phyloP scores from a whole-genome alignment of 2,888 invertebrate genomes.

The Stegana nigrithorax region DNA sequence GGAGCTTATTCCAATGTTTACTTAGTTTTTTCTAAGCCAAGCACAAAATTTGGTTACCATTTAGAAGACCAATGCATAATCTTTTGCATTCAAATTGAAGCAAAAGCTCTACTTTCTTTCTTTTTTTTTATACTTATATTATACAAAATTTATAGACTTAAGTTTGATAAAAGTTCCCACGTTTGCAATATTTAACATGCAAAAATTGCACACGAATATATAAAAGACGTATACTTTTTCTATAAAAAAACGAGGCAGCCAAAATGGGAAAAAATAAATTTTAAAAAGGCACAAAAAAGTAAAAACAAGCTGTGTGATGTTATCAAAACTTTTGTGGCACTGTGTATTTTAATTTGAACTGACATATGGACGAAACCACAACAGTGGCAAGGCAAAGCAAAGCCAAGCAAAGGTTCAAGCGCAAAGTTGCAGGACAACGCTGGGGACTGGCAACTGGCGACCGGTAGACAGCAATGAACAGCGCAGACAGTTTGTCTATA shows the following conservation, averaged over 20 bases:
- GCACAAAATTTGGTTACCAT: too few species aligned
- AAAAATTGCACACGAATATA: not conserved
- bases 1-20: too few species aligned
- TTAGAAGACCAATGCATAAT: too few species aligned
- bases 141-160: too few species aligned
- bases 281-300: not conserved
- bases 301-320: not conserved
- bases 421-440: not conserved
- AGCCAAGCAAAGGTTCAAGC: conserved; percentile 3
- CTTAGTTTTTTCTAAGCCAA: too few species aligned
- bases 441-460: conserved; percentile 32
- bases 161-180: conserved; percentile 5
- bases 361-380: conserved; percentile 12
- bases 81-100: too few species aligned
- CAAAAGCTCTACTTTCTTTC: too few species aligned
- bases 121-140: too few species aligned
- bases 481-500: conserved; percentile 58
- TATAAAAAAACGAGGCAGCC: not conserved
- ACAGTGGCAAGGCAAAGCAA: conserved; percentile 3
- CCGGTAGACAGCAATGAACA: too few species aligned
- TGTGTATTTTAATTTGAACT: conserved; percentile 25
- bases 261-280: not conserved
- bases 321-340: conserved; percentile 17
- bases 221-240: not conserved
- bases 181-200: conserved; percentile 14